Percentiles rank a stretch among this genome's conserved stretches.
These are phyloP conservation scores for Heliconius hewitsoni DNA, from an alignment of 1,140 invertebrate genomes.

Conservation along the genomic window DNA sequence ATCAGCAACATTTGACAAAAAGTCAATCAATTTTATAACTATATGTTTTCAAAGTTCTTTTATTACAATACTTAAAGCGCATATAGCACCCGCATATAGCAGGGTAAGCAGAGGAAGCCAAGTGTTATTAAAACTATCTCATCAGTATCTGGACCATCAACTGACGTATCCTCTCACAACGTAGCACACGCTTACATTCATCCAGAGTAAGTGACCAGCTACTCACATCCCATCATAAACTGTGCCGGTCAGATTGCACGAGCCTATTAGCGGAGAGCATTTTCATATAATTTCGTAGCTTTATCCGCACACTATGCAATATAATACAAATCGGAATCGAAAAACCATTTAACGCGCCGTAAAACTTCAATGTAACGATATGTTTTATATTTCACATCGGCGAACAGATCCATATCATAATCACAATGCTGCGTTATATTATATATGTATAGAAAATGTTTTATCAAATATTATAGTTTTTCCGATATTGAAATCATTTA, in stretches of 20 bases:
- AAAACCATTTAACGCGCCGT: constrained; percentile 51
- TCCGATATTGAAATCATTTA: not conserved
- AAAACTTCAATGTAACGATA: constrained; percentile 44
- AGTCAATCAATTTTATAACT: too few species aligned
- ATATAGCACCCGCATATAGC: too few species aligned
- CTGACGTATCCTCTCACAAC: constrained; percentile 13
- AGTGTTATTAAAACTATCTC: not conserved
- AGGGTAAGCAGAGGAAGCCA: not conserved
- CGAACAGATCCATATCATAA: not conserved
- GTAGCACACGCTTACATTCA: constrained; percentile 16
- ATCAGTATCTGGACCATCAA: constrained; percentile 18
- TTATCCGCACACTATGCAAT: constrained; percentile 21
- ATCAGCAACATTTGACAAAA: too few species aligned
- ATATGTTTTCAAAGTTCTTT: too few species aligned
- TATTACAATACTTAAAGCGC: too few species aligned
- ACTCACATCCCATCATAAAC: constrained; percentile 30
- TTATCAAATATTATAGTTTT: not conserved
- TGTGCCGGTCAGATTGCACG: constrained; percentile 22
- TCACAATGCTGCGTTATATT: not conserved
- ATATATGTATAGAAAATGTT: not conserved
- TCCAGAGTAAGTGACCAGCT: constrained; percentile 11
- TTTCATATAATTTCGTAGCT: constrained; percentile 38
- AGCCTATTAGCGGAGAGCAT: constrained; percentile 35
- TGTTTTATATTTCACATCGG: constrained; percentile 43
- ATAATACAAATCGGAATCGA: constrained; percentile 43